phyloP scores from a whole-genome alignment of 2,797 vertebrate genomes.

The Rhinatrema bivittatum region DNA sequence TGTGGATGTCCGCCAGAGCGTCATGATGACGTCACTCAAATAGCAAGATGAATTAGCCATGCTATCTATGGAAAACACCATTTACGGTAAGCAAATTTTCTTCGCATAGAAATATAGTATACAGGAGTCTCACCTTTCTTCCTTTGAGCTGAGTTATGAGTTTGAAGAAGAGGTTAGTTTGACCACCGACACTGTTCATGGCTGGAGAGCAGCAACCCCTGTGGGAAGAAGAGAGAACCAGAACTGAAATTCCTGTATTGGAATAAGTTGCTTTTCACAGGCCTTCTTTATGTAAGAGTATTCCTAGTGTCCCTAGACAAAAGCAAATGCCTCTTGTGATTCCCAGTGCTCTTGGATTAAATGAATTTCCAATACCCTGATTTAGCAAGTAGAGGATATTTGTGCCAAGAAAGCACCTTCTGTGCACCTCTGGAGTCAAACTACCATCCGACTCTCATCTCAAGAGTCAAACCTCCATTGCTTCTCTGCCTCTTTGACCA shows the following conservation, averaged over 20 bases:
- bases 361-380: neutral
- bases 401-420: neutral
- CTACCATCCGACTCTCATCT: too few relatives aligned
- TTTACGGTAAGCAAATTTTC: too few relatives aligned
- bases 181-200: slow-evolving; percentile 38
- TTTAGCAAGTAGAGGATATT: neutral
- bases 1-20: too few relatives aligned
- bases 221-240: neutral
- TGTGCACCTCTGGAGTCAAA: too few relatives aligned
- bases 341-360: neutral
- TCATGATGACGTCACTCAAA: too few relatives aligned
- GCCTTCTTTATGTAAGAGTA: too few relatives aligned
- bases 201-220: slow-evolving; percentile 37
- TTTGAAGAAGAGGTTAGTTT: slow-evolving; percentile 61
- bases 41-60: too few relatives aligned
- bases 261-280: fast-evolving
- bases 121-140: slow-evolving; percentile 39
- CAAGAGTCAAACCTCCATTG: too few relatives aligned
- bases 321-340: neutral
- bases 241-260: neutral
- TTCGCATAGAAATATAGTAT: neutral
- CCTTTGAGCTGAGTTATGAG: slow-evolving; percentile 53
- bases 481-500: too few relatives aligned
- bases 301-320: neutral
- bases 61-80: too few relatives aligned